phyloP scores from a whole-genome alignment of 2,113 vertebrate species.

The Paramisgurnus dabryanus region DNA sequence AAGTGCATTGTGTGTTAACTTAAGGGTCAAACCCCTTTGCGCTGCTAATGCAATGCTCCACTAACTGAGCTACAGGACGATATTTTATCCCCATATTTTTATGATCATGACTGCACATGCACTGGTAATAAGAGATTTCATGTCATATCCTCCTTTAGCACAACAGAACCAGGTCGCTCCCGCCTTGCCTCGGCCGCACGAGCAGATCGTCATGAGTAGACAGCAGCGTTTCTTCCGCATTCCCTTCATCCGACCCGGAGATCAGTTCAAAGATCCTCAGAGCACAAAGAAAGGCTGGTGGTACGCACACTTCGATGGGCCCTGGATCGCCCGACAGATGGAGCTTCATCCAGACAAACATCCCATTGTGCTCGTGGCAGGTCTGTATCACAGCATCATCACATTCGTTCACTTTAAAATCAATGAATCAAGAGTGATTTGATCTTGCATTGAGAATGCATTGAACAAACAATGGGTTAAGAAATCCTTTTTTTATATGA shows the following conservation, averaged over 20 bases:
- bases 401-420: too few species aligned
- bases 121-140: not conserved
- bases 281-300: conserved; percentile 98
- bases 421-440: too few species aligned
- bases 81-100: too few species aligned
- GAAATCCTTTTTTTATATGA: too few species aligned
- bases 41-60: too few species aligned
- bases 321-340: conserved; percentile 97
- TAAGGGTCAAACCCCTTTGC: too few species aligned
- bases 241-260: conserved; percentile 91
- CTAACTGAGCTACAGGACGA: too few species aligned
- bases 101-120: too few species aligned
- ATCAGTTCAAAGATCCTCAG: conserved; percentile 93
- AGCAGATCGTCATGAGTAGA: conserved; percentile 80
- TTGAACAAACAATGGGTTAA: too few species aligned
- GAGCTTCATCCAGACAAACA: conserved; percentile 96
- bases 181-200: conserved; percentile 80
- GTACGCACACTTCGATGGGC: conserved; percentile 96
- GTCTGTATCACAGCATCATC: conserved; percentile 65
- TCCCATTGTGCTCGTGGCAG: conserved; percentile 93
- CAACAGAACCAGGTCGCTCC: conserved; percentile 83
- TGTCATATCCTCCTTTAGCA: conserved; percentile 68
- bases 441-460: too few species aligned
- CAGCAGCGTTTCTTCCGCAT: conserved; percentile 97
- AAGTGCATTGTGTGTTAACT: too few species aligned